Conservation (phyloP, 2,797 vertebrate species). For the Gambelia wislizenii region DNA sequence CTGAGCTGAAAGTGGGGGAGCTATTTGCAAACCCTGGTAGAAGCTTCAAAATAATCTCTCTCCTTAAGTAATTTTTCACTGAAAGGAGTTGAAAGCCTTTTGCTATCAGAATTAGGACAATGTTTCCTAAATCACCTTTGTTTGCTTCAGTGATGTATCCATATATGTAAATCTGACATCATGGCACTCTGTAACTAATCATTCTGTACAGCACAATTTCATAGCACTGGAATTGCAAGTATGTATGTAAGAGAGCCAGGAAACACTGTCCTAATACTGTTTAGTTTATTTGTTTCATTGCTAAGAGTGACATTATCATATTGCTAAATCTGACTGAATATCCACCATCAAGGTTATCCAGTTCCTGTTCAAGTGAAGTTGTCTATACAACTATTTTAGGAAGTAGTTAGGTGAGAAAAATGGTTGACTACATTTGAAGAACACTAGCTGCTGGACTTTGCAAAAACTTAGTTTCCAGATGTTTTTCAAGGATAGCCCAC, state of each 20-base stretch:
- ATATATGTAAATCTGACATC: neutral
- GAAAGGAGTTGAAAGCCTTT: neutral
- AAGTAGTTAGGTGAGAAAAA: neutral
- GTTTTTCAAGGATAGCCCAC: neutral
- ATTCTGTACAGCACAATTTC: neutral
- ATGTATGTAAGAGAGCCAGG: neutral
- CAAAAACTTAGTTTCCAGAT: neutral
- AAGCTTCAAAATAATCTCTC: neutral
- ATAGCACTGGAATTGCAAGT: no score
- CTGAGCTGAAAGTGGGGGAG: neutral
- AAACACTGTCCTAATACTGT: neutral
- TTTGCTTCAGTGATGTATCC: neutral
- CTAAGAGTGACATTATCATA: neutral
- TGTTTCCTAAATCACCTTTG: neutral
- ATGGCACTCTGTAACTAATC: neutral
- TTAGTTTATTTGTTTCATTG: neutral
- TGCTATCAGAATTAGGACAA: neutral
- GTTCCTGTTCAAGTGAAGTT: neutral
- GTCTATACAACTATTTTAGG: neutral
- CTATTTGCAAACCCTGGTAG: neutral
- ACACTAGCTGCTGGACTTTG: no score
- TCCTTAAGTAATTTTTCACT: neutral
- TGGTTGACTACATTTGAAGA: no score
- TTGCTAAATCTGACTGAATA: neutral
- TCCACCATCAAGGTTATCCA: no score